Percentiles rank a stretch among this genome's conserved stretches.
These are phyloP conservation scores for Clytia hemisphaerica DNA, from an alignment of 30 jellyfish, hydroid and myxozoan species.

Conservation along the genomic window DNA sequence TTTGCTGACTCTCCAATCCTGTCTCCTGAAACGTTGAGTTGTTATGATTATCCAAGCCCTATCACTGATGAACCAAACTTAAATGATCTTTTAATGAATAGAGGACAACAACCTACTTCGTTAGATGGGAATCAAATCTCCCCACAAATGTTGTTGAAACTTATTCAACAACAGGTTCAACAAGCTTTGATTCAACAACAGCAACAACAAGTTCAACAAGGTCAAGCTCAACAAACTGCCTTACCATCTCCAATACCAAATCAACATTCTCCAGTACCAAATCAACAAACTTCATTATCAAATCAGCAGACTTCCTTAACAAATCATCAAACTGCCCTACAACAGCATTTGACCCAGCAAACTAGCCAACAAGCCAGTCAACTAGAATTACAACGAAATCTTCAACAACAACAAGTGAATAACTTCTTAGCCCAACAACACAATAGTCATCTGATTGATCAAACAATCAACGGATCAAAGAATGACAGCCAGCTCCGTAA, in stretches of 20 bases:
- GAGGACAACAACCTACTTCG: background rate
- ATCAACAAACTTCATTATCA: no score
- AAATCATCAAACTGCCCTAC: background rate
- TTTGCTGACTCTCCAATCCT: constrained; percentile 31
- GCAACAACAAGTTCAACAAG: constrained; percentile 16
- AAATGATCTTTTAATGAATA: background rate
- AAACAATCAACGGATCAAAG: background rate
- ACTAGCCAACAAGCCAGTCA: background rate
- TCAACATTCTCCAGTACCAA: no score
- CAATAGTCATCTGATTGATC: background rate
- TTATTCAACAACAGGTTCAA: constrained; percentile 36
- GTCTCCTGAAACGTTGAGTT: background rate
- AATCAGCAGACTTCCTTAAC: no score
- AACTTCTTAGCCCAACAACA: background rate
- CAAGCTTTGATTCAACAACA: constrained; percentile 31
- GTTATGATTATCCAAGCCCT: background rate
- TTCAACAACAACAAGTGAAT: background rate
- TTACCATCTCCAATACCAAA: background rate
- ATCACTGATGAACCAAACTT: background rate
- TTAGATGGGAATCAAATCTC: background rate
- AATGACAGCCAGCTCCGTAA: constrained; percentile 30
- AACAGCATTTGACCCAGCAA: background rate
- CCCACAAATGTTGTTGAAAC: no score
- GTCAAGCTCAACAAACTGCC: constrained; percentile 21
- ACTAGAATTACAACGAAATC: constrained; percentile 5